Evolutionary conservation across 2,888 invertebrate genomes (phyloP).

Genomic region (Eilema caniola): DNA sequence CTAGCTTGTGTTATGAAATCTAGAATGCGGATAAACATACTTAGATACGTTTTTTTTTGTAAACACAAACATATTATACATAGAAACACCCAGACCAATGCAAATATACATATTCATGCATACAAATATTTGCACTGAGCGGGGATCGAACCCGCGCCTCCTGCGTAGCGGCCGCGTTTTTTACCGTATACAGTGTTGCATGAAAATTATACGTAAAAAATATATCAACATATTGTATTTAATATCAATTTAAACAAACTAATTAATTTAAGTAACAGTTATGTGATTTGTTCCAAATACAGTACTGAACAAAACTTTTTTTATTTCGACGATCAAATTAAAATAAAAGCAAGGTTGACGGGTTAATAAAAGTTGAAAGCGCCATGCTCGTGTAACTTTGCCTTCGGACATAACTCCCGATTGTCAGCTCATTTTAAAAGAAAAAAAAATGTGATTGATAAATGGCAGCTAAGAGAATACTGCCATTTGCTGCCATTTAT

Average conservation of each 20-base stretch:
- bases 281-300: slow-evolving; percentile 19
- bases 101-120: too few species aligned
- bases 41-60: too few species aligned
- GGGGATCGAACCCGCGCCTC: too few species aligned
- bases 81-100: too few species aligned
- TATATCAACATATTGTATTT: not conserved
- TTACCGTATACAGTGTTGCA: not conserved
- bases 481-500: slow-evolving; percentile 54
- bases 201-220: not conserved
- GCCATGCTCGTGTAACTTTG: slow-evolving; percentile 47
- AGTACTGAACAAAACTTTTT: slow-evolving; percentile 21
- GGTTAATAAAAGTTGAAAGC: slow-evolving; percentile 49
- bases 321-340: slow-evolving; percentile 33
- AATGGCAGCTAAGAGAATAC: slow-evolving; percentile 56
- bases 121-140: too few species aligned
- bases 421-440: slow-evolving; percentile 60
- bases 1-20: too few species aligned
- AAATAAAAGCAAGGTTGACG: slow-evolving; percentile 39
- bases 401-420: slow-evolving; percentile 47
- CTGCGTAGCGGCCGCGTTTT: too few species aligned
- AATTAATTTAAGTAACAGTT: slow-evolving; percentile 13
- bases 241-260: not conserved
- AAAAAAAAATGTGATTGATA: slow-evolving; percentile 38
- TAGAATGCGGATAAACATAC: too few species aligned
- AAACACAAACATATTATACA: too few species aligned